A percentile compares a stretch with the other conserved stretches of the same genome.
These are phyloP conservation scores for Crossocerus cetratus DNA, from an alignment of 2,888 invertebrate genomes.

Conservation along the genomic window DNA sequence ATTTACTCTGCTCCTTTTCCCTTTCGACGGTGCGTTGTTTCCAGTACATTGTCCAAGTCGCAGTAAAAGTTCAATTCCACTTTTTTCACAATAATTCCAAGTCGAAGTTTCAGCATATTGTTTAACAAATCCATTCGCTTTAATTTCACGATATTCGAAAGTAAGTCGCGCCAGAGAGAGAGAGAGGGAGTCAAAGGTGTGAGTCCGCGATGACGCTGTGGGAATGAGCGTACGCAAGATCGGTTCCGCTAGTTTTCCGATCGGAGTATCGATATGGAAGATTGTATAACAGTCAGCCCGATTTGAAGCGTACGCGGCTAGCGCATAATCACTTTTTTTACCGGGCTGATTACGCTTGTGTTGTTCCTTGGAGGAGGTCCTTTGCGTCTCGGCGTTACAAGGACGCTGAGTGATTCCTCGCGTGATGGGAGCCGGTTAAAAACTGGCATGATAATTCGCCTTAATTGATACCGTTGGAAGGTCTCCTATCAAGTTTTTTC, in stretches of 20 bases:
- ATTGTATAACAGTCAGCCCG: constrained; percentile 29
- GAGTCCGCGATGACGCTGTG: too few species aligned
- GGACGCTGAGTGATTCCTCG: constrained; percentile 33
- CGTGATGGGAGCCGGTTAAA: constrained; percentile 1
- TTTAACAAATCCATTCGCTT: too few species aligned
- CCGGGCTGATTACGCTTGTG: constrained; percentile 8
- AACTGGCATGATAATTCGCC: constrained; percentile 13
- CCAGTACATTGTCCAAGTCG: too few species aligned
- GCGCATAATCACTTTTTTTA: constrained; percentile 18
- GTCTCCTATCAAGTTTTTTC: constrained; percentile 19
- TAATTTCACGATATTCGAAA: too few species aligned
- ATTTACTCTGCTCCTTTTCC: constrained; percentile 14
- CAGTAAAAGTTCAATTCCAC: too few species aligned
- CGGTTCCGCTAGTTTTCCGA: neutral
- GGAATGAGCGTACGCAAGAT: too few species aligned
- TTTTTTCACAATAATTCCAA: too few species aligned
- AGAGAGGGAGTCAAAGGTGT: too few species aligned
- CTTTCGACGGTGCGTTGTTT: neutral
- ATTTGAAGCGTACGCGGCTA: constrained; percentile 27
- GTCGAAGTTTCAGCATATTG: too few species aligned
- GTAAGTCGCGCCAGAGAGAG: too few species aligned
- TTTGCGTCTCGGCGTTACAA: constrained; percentile 36
- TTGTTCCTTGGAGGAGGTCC: constrained; percentile 16
- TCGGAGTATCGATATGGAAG: neutral
- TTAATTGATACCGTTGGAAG: constrained; percentile 34